phyloP scores from a whole-genome alignment of 2,797 vertebrate genomes.

The Amphiprion clarkii region DNA sequence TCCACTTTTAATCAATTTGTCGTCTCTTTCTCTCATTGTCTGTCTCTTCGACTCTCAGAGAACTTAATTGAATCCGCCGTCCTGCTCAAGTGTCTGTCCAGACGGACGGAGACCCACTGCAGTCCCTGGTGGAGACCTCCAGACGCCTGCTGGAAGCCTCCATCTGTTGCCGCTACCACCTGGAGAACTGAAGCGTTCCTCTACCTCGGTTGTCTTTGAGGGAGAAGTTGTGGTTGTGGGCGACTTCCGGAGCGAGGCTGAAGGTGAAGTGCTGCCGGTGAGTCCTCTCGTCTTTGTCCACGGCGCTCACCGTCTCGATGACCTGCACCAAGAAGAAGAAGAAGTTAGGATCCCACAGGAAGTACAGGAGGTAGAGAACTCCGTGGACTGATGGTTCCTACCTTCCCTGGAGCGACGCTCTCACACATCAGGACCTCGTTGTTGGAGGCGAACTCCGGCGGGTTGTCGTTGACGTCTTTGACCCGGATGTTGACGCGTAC shows the following conservation, averaged over 20 bases:
- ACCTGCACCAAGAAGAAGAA: slow-evolving; percentile 78
- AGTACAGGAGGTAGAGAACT: too few relatives aligned
- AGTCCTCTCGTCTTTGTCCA: slow-evolving; percentile 95
- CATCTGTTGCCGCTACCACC: slow-evolving; percentile 70
- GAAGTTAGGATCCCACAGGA: too few relatives aligned
- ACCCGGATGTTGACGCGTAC: slow-evolving; percentile 94
- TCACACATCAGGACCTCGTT: slow-evolving; percentile 96
- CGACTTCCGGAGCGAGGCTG: slow-evolving; percentile 92
- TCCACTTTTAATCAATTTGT: too few relatives aligned
- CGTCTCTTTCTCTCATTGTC: not conserved
- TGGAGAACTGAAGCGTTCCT: slow-evolving; percentile 40
- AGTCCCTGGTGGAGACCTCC: slow-evolving; percentile 45
- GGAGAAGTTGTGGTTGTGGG: slow-evolving; percentile 96
- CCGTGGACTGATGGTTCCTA: slow-evolving; percentile 63
- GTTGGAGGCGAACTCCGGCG: slow-evolving; percentile 91
- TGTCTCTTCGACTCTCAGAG: slow-evolving; percentile 28
- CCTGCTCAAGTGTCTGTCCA: slow-evolving; percentile 71
- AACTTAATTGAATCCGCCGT: slow-evolving; percentile 73
- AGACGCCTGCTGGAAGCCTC: slow-evolving; percentile 58
- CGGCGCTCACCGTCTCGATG: slow-evolving; percentile 93
- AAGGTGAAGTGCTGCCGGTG: slow-evolving; percentile 95
- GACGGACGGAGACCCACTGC: slow-evolving; percentile 75
- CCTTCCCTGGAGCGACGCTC: slow-evolving; percentile 90
- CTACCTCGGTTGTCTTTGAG: slow-evolving; percentile 95
- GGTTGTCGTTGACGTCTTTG: slow-evolving; percentile 93